phyloP scores from a whole-genome alignment of 2,888 invertebrate species.

The Conus canariensis region DNA sequence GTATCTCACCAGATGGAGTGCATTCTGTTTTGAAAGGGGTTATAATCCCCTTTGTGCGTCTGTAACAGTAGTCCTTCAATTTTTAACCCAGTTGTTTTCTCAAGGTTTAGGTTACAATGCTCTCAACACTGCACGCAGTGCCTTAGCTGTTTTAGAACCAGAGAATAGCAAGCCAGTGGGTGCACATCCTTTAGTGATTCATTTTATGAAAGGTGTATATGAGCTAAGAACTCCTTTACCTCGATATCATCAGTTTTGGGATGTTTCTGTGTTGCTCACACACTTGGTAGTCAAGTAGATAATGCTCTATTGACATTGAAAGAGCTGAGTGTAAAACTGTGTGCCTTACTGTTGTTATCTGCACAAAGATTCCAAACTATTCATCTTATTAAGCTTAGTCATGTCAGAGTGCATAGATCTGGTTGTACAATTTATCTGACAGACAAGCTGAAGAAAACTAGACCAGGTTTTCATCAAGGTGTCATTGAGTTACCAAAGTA shows the following conservation, averaged over 20 bases:
- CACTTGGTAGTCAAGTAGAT: not conserved
- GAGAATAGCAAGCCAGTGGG: not conserved
- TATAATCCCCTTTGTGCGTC: not conserved
- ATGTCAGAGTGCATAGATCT: not conserved
- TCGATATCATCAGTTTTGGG: not conserved
- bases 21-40: not conserved
- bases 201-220: not conserved
- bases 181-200: not conserved
- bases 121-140: slow-evolving; percentile 1
- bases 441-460: not conserved
- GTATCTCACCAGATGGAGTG: not conserved
- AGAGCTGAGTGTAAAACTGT: not conserved
- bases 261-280: not conserved
- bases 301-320: not conserved
- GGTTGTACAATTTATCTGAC: too few relatives aligned
- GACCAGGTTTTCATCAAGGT: slow-evolving; percentile 1
- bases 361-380: not conserved
- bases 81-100: not conserved
- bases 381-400: not conserved
- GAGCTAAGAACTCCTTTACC: not conserved
- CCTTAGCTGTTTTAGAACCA: not conserved
- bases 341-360: not conserved
- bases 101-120: slow-evolving; percentile 1
- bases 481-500: not conserved
- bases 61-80: not conserved